A percentile compares a stretch with the other conserved stretches of the same genome.
Conservation (phyloP, 2,797 vertebrate genomes). For the Erpetoichthys calabaricus region DNA sequence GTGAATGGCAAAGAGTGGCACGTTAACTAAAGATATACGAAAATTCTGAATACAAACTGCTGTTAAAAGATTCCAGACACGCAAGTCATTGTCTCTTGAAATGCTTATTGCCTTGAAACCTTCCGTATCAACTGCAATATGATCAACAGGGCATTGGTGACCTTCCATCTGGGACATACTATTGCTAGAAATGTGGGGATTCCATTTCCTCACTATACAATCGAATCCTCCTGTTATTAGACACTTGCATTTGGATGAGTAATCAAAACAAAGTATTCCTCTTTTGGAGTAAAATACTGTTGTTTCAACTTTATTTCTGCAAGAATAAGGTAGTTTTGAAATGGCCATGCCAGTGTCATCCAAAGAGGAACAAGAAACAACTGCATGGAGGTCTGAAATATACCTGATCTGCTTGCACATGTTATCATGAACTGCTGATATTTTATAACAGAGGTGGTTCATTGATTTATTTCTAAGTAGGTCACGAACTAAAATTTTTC, state of each 20-base stretch:
- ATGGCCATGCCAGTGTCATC: constrained; percentile 25
- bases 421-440: constrained; percentile 19
- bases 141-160: constrained; percentile 29
- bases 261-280: constrained; percentile 40
- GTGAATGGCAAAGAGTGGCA: constrained; percentile 20
- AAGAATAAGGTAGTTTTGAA: constrained; percentile 19
- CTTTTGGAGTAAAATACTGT: constrained; percentile 29
- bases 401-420: constrained; percentile 37
- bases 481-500: no score
- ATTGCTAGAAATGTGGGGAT: constrained; percentile 28
- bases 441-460: no score
- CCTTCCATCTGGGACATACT: constrained; percentile 35
- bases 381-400: constrained; percentile 29
- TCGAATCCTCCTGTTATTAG: constrained; percentile 36
- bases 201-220: constrained; percentile 32
- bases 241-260: constrained; percentile 33
- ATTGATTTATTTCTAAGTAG: no score
- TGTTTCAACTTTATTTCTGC: constrained; percentile 10
- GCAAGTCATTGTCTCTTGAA: constrained; percentile 40
- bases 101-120: constrained; percentile 31
- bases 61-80: constrained; percentile 23
- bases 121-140: constrained; percentile 21
- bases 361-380: constrained; percentile 33
- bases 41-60: constrained; percentile 27
- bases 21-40: constrained; percentile 15